These are phyloP conservation scores for Carabus problematicus DNA, from an alignment of 2,888 invertebrate genomes.

Conservation along the genomic window DNA sequence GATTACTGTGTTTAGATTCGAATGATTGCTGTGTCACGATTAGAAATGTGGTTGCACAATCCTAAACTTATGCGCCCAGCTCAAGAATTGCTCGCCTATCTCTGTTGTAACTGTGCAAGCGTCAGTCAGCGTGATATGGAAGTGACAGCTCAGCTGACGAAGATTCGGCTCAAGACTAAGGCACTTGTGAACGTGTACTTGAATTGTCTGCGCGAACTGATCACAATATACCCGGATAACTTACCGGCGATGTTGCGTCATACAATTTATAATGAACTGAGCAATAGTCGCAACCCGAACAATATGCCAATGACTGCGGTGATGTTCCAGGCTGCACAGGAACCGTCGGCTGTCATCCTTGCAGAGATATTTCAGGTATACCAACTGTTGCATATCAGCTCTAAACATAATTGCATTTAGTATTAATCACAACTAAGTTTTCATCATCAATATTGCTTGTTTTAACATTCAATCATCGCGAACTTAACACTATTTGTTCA, in stretches of 20 bases:
- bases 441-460: too few relatives aligned
- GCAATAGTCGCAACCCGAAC: constrained; percentile 90
- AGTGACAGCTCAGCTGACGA: constrained; percentile 84
- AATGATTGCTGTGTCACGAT: constrained; percentile 76
- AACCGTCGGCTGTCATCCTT: constrained; percentile 80
- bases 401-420: too few relatives aligned
- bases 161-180: constrained; percentile 93
- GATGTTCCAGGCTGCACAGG: constrained; percentile 85
- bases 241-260: constrained; percentile 85
- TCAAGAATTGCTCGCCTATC: constrained; percentile 88
- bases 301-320: constrained; percentile 92
- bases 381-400: too few relatives aligned
- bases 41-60: constrained; percentile 95
- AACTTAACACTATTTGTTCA: too few relatives aligned
- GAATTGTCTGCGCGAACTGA: constrained; percentile 87
- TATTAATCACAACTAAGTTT: too few relatives aligned
- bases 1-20: constrained; percentile 65
- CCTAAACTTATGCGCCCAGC: constrained; percentile 92
- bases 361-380: constrained; percentile 80
- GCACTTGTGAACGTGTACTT: constrained; percentile 89
- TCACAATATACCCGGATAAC: constrained; percentile 83
- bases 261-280: constrained; percentile 94
- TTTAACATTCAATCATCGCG: too few relatives aligned
- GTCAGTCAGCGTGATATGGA: constrained; percentile 71
- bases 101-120: constrained; percentile 88